A percentile compares a stretch with the other conserved stretches of the same genome.
Evolutionary conservation across 2,888 invertebrate genomes (phyloP).

Genomic region (Nesidiocoris tenuis): DNA sequence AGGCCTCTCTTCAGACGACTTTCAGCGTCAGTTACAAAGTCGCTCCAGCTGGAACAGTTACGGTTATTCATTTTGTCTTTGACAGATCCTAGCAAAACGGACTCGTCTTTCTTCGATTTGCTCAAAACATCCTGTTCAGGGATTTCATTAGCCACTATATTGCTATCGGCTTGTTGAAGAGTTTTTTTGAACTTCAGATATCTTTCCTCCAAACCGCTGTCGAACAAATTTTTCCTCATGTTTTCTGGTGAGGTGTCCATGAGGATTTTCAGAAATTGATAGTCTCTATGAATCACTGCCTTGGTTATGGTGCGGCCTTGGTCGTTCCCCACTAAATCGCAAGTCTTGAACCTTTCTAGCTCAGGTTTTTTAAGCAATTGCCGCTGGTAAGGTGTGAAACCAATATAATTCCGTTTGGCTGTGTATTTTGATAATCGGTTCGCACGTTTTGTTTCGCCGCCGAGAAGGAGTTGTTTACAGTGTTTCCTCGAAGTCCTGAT

Average conservation of each 20-base stretch:
- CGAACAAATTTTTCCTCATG: not conserved
- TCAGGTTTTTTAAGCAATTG: slow-evolving; percentile 11
- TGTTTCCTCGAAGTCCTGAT: not conserved
- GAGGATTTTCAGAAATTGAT: slow-evolving; percentile 4
- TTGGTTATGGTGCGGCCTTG: not conserved
- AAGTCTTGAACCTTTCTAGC: not conserved
- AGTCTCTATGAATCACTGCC: slow-evolving; percentile 11
- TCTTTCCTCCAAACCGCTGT: not conserved
- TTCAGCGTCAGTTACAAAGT: too few species aligned
- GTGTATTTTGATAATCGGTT: not conserved
- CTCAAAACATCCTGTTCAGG: not conserved
- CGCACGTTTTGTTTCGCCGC: not conserved
- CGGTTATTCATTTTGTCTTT: too few species aligned
- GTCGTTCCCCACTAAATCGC: slow-evolving; percentile 9
- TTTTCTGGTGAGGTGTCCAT: not conserved
- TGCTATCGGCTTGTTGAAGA: too few species aligned
- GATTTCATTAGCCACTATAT: too few species aligned
- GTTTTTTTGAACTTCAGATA: not conserved
- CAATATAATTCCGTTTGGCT: not conserved
- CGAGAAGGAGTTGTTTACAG: not conserved
- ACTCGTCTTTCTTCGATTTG: not conserved
- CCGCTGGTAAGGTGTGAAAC: slow-evolving; percentile 3
- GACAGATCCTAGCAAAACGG: too few species aligned
- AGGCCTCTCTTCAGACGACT: too few species aligned
- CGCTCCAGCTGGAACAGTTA: too few species aligned